Evolutionary conservation across 1,140 invertebrate genomes (phyloP).

Genomic region (Brachionus sp.): DNA sequence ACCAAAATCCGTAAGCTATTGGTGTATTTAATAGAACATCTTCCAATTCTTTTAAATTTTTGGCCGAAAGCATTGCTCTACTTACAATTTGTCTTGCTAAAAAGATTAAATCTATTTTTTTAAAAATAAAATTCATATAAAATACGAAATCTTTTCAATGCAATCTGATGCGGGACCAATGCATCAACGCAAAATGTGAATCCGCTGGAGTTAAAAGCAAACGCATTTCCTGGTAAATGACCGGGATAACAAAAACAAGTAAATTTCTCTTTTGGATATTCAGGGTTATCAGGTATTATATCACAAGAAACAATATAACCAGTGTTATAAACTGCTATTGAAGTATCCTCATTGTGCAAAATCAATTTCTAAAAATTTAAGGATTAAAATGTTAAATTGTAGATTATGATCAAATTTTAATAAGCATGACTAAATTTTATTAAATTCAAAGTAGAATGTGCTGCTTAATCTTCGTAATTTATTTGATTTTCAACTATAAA

Average conservation of each 20-base stretch:
- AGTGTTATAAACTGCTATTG: not conserved
- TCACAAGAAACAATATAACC: constrained; percentile 13
- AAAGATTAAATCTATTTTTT: not conserved
- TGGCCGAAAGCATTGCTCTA: constrained; percentile 25
- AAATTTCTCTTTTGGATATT: constrained; percentile 28
- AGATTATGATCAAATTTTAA: no score
- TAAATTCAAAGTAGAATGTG: no score
- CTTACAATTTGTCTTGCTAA: constrained; percentile 41
- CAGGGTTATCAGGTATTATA: not conserved
- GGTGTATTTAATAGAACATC: constrained; percentile 2
- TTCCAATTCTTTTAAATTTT: constrained; percentile 20
- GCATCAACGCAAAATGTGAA: constrained; percentile 23
- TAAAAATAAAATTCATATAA: not conserved
- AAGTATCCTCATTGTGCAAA: constrained; percentile 43
- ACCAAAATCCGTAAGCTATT: constrained; percentile 40
- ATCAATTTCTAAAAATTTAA: constrained; percentile 23
- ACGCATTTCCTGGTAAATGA: constrained; percentile 39
- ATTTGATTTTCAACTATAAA: no score
- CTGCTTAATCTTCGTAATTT: no score
- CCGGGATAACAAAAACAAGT: constrained; percentile 44
- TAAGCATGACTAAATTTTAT: no score
- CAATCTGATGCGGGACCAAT: not conserved
- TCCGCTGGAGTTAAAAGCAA: constrained; percentile 7
- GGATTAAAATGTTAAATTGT: not conserved
- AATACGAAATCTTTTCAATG: constrained; percentile 11